Evolutionary conservation across 2,888 invertebrate genomes (phyloP), one percentile per base, ranked within the genome.

Genomic region (Spialia ferax): DNA sequence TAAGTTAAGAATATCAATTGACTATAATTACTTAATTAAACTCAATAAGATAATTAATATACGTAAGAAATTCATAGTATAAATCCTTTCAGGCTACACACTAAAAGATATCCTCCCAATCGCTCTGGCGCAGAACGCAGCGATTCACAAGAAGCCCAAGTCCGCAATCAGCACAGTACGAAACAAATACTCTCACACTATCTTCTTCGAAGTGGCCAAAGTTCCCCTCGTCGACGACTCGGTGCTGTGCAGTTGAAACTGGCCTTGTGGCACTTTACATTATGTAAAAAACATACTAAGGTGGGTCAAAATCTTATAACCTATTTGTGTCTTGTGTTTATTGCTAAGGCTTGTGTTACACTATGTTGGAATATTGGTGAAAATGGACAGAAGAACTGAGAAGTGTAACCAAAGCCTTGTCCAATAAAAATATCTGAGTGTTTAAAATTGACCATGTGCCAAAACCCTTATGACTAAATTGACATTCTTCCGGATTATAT

Each of bases 121-220:
- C 54, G 96, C 96, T n/a, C 83, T 95, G 20, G 88, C 95, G 15
- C 94, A 98, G 62, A 98, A 99, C 91, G 95, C 95, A 35, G 95
- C 96, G 69, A 92, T 99, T 1, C 96, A 96, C 79, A 95, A 96
- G 79, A 97, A 96, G 79, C 96, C 96, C n/a, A 96, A 96, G 80
- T 95, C 96, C 35, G 96, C 97, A 69, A 94, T 98, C 75, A 96
- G 96, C 91, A 98, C 99, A 32, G 97, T 99, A 64, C 94, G 96
- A 74, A 97, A 97, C 87, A 99, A 99, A 93, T 99, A 99, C 87
- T 98, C 98, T 3, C 99, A 99, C 89, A 96, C 96, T 79, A 97
- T 98, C 84, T 99, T 99, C 93, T 98, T 97, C 84, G 97, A 98
- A 94, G 98, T 98, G 68, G 98, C 98, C 71, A 97, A 97, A 87